These are phyloP conservation scores for Xestoiulus laeticollis DNA, from an alignment of 2,888 invertebrate genomes.

Conservation along the genomic window DNA sequence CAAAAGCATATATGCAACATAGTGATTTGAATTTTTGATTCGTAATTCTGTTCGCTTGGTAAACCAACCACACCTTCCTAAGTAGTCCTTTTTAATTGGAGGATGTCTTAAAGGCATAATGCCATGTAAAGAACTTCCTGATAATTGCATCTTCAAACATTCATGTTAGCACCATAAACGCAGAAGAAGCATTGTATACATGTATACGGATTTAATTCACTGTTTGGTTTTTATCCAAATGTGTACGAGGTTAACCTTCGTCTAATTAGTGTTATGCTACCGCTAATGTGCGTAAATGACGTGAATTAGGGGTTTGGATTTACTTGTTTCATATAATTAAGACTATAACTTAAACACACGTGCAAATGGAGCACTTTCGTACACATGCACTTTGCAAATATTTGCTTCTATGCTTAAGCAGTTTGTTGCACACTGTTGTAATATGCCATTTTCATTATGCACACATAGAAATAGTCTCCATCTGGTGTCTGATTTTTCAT, in stretches of 20 bases:
- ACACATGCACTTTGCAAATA: background rate
- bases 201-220: background rate
- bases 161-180: background rate
- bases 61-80: background rate
- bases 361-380: background rate
- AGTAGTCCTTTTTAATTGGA: conserved; percentile 15
- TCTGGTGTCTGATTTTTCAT: background rate
- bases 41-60: conserved; percentile 10
- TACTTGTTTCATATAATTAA: conserved; percentile 18
- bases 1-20: background rate
- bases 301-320: conserved; percentile 32
- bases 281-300: conserved; percentile 17
- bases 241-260: background rate
- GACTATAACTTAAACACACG: background rate
- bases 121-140: background rate
- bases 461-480: background rate
- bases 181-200: background rate
- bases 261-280: background rate
- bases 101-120: background rate
- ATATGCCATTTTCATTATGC: background rate
- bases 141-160: conserved; percentile 14
- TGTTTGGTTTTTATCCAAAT: background rate
- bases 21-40: background rate
- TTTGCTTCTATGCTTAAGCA: background rate
- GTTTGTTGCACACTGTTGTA: too few relatives aligned